Base-by-base conservation (phyloP, 2,113 vertebrate species). In the Noctilio leporinus region DNA sequence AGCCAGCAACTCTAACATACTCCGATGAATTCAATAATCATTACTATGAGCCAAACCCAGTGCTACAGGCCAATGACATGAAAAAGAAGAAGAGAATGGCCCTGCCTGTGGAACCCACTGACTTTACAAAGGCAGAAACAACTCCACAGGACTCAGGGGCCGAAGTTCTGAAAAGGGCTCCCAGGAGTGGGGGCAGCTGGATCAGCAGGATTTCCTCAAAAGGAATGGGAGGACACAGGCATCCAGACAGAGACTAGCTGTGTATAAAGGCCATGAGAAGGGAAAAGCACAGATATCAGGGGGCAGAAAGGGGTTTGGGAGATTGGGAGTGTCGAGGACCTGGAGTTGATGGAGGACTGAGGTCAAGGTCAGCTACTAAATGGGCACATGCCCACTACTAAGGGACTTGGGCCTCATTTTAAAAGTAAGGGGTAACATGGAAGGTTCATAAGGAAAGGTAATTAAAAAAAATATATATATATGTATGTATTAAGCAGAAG, bases 331-430 rank as follows among this genome's bases (percentile, higher is more conserved):
- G 10, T 35, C 53, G 38, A 57, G 65, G 38, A 49, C 51, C 73
- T 40, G 53, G 12, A 67, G 19, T 3, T 30, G 17, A 53, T 11
- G 57, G 51, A 55, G 5, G n/a, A 26, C 20, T 57, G 67, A 47
- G 19, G 43, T 12, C 10, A 77, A 1, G 40, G 17, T 64, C 53
- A 73, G 35, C 19, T 28, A 5, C 17, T 72, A 26, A 67, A 80
- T 19, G 73, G 35, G 14, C 9, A 62, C 40, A 6, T 0, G 0
- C 26, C 7, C 4, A 8, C 30, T 1, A 15, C 28, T 33, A 10
- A 77, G 45, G 73, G 49, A 81, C 7, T 47, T 24, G 35, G 5
- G 16, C 28, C 5, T 17, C 45, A 38, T 35, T 72, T 75, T n/a
- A 93, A 85, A 85, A 80, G 43, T 15, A 38, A 65, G 12, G 45